Evolutionary conservation across 2,113 vertebrate genomes (phyloP).

Genomic region (Hystrix brachyura): DNA sequence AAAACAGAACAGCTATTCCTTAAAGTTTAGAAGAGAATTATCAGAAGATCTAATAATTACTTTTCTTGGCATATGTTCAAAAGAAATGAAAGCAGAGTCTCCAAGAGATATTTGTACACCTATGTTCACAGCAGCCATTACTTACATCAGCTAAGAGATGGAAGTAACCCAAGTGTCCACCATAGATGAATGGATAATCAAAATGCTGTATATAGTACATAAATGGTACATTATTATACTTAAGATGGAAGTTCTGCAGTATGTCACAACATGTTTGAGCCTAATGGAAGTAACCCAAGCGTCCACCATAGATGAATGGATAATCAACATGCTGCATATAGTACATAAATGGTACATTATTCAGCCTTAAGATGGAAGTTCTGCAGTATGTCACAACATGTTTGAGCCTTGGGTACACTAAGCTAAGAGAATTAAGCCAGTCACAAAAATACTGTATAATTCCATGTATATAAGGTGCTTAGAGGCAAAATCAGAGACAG

Average conservation of each 20-base stretch:
- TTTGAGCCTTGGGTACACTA: background rate
- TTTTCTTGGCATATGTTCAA: background rate
- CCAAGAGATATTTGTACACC: background rate
- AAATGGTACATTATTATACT: background rate
- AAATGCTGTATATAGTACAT: background rate
- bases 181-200: background rate
- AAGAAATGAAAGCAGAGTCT: background rate
- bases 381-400: background rate
- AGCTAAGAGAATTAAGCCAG: background rate
- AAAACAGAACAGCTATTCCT: background rate
- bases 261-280: background rate
- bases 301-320: background rate
- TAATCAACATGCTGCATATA: background rate
- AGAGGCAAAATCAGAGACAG: background rate
- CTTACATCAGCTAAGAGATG: background rate
- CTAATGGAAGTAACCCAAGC: background rate
- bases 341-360: background rate
- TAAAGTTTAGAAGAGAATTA: background rate
- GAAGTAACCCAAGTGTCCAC: background rate
- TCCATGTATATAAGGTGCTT: background rate
- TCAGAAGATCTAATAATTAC: background rate
- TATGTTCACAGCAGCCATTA: background rate
- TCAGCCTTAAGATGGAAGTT: background rate
- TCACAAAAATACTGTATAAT: background rate
- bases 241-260: background rate